phyloP scores from a whole-genome alignment of 2,888 invertebrate species.

The Penaeus monodon region DNA sequence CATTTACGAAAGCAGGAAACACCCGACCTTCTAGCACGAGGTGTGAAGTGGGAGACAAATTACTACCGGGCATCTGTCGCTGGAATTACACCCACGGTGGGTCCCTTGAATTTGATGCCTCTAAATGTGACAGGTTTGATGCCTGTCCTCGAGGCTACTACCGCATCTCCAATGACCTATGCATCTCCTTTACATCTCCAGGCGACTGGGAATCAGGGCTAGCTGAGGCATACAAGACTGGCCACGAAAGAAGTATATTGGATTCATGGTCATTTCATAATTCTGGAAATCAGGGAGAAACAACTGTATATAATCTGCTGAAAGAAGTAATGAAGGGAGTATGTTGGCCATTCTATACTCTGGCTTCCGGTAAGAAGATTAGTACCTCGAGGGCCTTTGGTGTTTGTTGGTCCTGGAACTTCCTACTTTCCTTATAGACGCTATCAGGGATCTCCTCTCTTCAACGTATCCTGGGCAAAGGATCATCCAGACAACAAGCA shows the following conservation, averaged over 20 bases:
- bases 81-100: constrained; percentile 59
- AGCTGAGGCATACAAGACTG: constrained; percentile 13
- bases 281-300: not conserved
- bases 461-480: constrained; percentile 29
- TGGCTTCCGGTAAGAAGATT: constrained; percentile 38
- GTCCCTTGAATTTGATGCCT: constrained; percentile 11
- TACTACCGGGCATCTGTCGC: constrained; percentile 31
- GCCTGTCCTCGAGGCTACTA: constrained; percentile 44
- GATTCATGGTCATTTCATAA: constrained; percentile 5
- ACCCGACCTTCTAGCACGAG: constrained; percentile 20
- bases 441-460: constrained; percentile 2
- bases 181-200: constrained; percentile 19
- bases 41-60: constrained; percentile 28
- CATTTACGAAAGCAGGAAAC: constrained; percentile 1
- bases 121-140: constrained; percentile 42
- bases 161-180: constrained; percentile 22
- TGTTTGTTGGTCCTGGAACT: constrained; percentile 13
- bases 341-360: not conserved
- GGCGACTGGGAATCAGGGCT: constrained; percentile 44
- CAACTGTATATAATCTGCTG: constrained; percentile 7
- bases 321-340: not conserved
- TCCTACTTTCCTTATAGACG: constrained; percentile 9
- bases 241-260: constrained; percentile 8
- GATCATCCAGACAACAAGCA: constrained; percentile 19
- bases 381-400: constrained; percentile 13